These are phyloP conservation scores for Eudyptes chrysolophus DNA, from an alignment of 2,113 vertebrate genomes.

Conservation along the genomic window DNA sequence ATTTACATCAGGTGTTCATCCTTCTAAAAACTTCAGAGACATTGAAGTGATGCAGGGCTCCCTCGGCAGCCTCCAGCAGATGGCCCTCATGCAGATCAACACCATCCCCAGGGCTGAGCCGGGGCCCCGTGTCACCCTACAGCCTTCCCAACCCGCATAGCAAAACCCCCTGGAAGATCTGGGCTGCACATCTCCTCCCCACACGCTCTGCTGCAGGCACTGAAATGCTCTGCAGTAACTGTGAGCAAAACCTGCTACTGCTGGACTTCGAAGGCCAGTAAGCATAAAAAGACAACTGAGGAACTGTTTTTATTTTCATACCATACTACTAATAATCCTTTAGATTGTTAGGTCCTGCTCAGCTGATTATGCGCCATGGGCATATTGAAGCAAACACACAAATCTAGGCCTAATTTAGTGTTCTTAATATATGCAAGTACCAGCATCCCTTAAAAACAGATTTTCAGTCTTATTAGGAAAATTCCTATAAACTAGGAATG, in stretches of 20 bases:
- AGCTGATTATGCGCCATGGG: neutral
- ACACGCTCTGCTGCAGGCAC: neutral
- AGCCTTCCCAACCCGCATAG: neutral
- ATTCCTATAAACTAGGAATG: accelerated
- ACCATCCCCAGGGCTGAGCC: neutral
- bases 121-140: neutral
- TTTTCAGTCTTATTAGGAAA: too few relatives aligned
- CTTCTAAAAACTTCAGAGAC: neutral
- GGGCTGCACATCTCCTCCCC: too few relatives aligned
- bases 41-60: neutral
- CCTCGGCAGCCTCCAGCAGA: neutral
- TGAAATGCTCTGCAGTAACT: accelerated
- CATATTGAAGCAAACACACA: neutral
- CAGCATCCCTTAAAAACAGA: neutral
- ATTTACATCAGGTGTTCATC: neutral
- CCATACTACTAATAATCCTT: neutral
- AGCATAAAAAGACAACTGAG: neutral
- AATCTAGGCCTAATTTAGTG: neutral
- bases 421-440: neutral
- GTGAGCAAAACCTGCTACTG: too few relatives aligned
- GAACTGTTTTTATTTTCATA: neutral
- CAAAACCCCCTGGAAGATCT: neutral
- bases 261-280: accelerated
- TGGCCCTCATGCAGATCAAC: neutral
- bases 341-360: neutral